Conservation (phyloP, 2,113 vertebrate species). For the Corydoras maculifer region DNA sequence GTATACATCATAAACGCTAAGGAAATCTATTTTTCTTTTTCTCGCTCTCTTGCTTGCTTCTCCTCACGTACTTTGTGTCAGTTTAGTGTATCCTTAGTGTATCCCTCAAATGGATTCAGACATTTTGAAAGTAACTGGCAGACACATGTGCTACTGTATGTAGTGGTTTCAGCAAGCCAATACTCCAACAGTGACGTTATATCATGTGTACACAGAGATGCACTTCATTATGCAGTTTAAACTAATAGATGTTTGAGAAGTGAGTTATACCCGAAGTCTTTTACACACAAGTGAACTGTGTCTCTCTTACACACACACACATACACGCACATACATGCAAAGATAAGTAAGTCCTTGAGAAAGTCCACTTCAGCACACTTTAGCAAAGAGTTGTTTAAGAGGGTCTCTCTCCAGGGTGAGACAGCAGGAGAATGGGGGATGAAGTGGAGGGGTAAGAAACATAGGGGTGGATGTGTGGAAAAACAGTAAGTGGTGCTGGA, state of each 20-base stretch:
- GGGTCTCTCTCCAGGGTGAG: slow-evolving; percentile 13
- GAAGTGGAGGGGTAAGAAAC: slow-evolving; percentile 28
- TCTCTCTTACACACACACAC: slow-evolving; percentile 17
- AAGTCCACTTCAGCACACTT: slow-evolving; percentile 33
- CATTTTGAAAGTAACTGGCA: slow-evolving; percentile 37
- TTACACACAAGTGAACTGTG: not conserved
- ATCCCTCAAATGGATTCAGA: slow-evolving; percentile 6
- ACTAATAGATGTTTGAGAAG: not conserved
- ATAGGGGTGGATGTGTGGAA: slow-evolving; percentile 38
- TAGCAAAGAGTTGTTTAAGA: slow-evolving; percentile 35
- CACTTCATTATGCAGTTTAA: not conserved
- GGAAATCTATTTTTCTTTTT: not conserved
- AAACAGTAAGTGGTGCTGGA: slow-evolving; percentile 36
- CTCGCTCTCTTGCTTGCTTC: slow-evolving; percentile 3
- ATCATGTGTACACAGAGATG: not conserved
- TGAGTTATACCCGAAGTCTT: not conserved
- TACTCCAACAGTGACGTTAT: slow-evolving; percentile 43
- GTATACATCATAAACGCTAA: slow-evolving; percentile 9
- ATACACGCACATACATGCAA: slow-evolving; percentile 17
- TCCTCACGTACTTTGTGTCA: not conserved
- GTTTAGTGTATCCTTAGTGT: not conserved
- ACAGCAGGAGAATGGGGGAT: slow-evolving; percentile 4
- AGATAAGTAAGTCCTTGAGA: slow-evolving; percentile 35
- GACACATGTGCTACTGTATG: slow-evolving; percentile 44
- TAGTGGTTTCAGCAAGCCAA: slow-evolving; percentile 35